These are phyloP conservation scores for Drosophila histrio DNA, from an alignment of 2,888 invertebrate species.

Conservation along the genomic window DNA sequence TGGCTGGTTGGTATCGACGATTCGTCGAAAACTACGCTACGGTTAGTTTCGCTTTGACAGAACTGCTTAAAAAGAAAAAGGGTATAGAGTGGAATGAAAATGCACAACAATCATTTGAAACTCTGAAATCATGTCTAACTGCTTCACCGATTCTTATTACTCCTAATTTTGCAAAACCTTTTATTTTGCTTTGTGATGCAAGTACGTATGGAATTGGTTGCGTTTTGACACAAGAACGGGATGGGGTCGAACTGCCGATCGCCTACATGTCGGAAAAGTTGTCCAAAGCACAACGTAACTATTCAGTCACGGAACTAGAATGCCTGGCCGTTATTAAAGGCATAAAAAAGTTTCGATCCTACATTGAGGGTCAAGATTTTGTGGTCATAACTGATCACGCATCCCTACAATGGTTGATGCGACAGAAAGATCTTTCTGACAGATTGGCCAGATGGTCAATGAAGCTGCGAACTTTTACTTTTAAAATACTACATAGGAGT, in stretches of 20 bases:
- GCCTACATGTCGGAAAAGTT: background rate
- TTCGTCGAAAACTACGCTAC: no score
- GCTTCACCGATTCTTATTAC: background rate
- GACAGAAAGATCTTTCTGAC: no score
- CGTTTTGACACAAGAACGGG: conserved; percentile 8
- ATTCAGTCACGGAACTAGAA: background rate
- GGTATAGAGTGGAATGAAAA: background rate
- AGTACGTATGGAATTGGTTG: background rate
- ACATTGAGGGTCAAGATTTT: no score
- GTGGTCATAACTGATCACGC: no score
- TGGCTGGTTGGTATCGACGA: background rate
- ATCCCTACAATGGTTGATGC: no score
- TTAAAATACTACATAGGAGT: no score
- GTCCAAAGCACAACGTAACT: background rate
- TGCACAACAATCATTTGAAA: background rate
- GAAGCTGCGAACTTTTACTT: no score
- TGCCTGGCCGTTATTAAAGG: conserved; percentile 3
- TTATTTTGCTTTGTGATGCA: no score
- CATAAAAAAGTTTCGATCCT: background rate
- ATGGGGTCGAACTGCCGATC: background rate
- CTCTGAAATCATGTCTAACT: background rate
- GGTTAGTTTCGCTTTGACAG: no score
- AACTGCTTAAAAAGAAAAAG: background rate
- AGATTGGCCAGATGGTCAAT: no score
- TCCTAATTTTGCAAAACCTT: no score